phyloP scores from a whole-genome alignment of 2,888 invertebrate genomes.

The Linnaemya tessellans region DNA sequence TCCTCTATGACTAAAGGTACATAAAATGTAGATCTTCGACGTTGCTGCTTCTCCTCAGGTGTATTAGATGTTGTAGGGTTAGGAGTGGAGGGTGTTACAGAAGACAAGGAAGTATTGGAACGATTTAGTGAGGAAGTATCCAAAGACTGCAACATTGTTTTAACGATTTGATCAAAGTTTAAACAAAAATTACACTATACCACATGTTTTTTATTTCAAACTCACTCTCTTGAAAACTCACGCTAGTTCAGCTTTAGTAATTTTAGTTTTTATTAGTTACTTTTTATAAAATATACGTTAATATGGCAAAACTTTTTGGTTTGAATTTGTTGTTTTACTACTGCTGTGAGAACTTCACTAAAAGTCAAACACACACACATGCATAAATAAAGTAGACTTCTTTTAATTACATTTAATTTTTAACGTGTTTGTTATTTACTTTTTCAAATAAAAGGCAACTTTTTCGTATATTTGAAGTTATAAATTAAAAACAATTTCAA shows the following conservation, averaged over 20 bases:
- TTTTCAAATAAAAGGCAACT: slow-evolving; percentile 33
- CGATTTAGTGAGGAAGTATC: slow-evolving; percentile 72
- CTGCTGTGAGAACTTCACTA: slow-evolving; percentile 3
- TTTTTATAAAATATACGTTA: slow-evolving; percentile 14
- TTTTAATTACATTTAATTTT: slow-evolving; percentile 14
- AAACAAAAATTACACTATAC: slow-evolving; percentile 9
- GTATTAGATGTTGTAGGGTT: slow-evolving; percentile 68
- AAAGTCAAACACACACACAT: too few relatives aligned
- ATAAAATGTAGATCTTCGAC: slow-evolving; percentile 90
- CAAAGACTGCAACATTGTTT: slow-evolving; percentile 78
- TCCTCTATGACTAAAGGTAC: slow-evolving; percentile 85
- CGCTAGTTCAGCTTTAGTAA: background rate
- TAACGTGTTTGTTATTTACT: background rate
- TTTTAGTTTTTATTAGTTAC: background rate
- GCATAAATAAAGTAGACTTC: background rate
- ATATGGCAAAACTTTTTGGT: slow-evolving; percentile 63
- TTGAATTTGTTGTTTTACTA: background rate
- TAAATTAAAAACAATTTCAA: slow-evolving; percentile 12
- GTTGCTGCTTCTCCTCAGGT: slow-evolving; percentile 84
- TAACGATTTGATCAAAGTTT: slow-evolving; percentile 8
- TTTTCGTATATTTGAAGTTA: background rate
- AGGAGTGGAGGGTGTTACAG: slow-evolving; percentile 69
- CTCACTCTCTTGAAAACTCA: background rate
- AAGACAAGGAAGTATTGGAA: slow-evolving; percentile 66
- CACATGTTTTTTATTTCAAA: slow-evolving; percentile 44